Evolutionary conservation across 64 coral and sea anemone species (phyloP).

Genomic region (Porites lutea): DNA sequence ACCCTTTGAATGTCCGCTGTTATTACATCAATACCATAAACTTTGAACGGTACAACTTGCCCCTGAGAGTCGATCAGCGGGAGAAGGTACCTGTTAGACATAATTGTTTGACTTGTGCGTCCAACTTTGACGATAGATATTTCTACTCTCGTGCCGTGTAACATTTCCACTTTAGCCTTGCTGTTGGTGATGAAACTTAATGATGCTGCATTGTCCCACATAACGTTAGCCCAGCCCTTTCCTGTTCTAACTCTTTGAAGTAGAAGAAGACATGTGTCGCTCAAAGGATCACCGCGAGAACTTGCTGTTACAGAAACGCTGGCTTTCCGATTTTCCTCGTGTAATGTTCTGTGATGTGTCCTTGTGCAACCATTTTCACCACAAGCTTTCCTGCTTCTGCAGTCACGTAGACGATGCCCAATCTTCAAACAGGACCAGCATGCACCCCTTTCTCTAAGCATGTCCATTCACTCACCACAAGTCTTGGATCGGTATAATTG

Average conservation of each 20-base stretch:
- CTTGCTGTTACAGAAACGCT: conserved; percentile 8
- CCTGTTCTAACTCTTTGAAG: conserved; percentile 45
- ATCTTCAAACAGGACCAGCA: conserved; percentile 68
- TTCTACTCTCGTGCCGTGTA: not conserved
- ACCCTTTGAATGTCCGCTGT: conserved; percentile 57
- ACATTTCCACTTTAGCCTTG: not conserved
- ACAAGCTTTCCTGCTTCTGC: conserved; percentile 29
- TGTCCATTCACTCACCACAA: not conserved
- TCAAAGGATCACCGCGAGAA: not conserved
- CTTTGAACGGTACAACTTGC: conserved; percentile 16
- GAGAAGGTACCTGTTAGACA: conserved; percentile 12
- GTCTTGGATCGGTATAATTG: conserved; percentile 50
- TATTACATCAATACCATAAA: conserved; percentile 54
- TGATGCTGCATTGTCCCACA: conserved; percentile 76
- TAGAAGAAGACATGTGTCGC: conserved; percentile 36
- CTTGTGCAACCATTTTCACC: not conserved
- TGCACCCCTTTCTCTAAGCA: conserved; percentile 41
- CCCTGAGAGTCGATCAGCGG: conserved; percentile 59
- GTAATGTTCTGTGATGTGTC: conserved; percentile 34
- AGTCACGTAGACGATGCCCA: conserved; percentile 44
- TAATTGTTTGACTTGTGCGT: conserved; percentile 14
- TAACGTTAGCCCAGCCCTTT: conserved; percentile 43
- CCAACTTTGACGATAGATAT: conserved; percentile 10
- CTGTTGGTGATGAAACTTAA: conserved; percentile 46
- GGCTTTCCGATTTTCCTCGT: not conserved